Conservation (phyloP, 1,140 invertebrate genomes). For the Mesaphorura yosii region DNA sequence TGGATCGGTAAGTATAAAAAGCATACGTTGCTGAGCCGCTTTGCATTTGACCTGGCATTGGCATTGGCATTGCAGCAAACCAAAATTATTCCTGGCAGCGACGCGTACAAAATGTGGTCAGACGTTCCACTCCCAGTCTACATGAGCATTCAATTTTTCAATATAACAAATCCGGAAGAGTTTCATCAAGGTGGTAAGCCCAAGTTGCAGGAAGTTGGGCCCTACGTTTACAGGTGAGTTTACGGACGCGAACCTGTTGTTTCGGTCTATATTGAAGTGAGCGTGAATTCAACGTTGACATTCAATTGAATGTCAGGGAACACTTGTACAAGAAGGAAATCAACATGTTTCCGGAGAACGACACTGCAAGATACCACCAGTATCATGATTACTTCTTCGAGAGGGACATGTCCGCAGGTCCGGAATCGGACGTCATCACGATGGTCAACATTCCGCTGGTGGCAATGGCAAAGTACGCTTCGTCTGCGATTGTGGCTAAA, state of each 20-base stretch:
- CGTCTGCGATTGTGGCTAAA: background rate
- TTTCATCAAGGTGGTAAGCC: background rate
- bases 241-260: background rate
- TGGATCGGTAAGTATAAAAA: background rate
- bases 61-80: constrained; percentile 1
- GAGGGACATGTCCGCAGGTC: background rate
- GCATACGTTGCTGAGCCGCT: background rate
- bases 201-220: constrained; percentile 3
- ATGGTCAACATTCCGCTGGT: background rate
- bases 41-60: no score
- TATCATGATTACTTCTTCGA: background rate
- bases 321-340: background rate
- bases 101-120: constrained; percentile 10
- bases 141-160: constrained; percentile 41
- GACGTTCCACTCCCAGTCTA: constrained; percentile 38
- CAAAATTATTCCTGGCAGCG: background rate
- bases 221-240: constrained; percentile 8
- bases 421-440: background rate
- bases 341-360: background rate
- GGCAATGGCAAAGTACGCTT: background rate
- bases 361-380: background rate
- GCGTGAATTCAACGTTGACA: background rate
- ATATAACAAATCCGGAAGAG: constrained; percentile 41
- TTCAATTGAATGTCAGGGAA: background rate
- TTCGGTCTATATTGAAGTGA: background rate